A percentile compares a stretch with the other conserved stretches of the same genome.
phyloP scores from a whole-genome alignment of 2,113 vertebrate genomes.

The Pycnonotus jocosus region DNA sequence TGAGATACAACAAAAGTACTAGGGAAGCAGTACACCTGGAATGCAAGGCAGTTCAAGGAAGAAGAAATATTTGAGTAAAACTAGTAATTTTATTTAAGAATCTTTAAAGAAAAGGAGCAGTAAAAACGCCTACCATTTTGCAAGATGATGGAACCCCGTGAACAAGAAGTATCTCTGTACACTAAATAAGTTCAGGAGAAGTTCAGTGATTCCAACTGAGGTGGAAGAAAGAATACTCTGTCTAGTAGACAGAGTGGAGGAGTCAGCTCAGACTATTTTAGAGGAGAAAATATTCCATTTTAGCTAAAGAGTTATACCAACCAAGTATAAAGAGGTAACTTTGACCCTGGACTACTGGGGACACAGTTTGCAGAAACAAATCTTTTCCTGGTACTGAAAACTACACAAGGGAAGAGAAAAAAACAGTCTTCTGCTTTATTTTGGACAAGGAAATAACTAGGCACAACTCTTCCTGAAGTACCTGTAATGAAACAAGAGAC shows the following conservation, averaged over 20 bases:
- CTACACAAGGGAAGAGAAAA: background rate
- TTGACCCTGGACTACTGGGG: background rate
- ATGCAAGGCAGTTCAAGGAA: background rate
- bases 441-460: background rate
- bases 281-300: background rate
- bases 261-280: background rate
- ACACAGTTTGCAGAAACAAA: background rate
- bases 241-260: background rate
- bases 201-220: background rate
- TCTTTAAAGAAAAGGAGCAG: background rate
- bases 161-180: background rate
- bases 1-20: background rate
- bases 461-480: background rate
- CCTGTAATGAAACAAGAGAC: background rate
- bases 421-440: background rate
- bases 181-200: background rate
- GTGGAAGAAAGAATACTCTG: background rate
- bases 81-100: background rate
- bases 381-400: background rate
- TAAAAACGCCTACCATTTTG: background rate
- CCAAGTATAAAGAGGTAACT: background rate
- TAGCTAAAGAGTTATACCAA: background rate
- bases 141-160: background rate
- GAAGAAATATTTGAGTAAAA: background rate
- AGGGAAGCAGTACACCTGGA: background rate